phyloP scores from a whole-genome alignment of 2,113 vertebrate genomes.

The Mesocricetus auratus region DNA sequence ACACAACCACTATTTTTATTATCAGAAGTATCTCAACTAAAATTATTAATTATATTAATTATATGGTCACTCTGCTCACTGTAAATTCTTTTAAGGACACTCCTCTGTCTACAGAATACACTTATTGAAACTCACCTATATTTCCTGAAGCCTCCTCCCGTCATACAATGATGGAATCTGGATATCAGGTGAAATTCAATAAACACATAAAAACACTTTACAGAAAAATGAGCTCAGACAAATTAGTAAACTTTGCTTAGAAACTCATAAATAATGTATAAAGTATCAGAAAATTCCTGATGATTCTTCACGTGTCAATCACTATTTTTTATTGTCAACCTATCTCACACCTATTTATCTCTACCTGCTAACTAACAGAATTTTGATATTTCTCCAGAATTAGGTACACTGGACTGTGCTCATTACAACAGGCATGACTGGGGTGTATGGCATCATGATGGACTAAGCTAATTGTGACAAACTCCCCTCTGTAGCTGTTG shows the following conservation, averaged over 20 bases:
- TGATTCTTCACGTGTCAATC: not conserved
- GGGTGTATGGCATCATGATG: not conserved
- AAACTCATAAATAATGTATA: not conserved
- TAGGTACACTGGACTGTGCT: not conserved
- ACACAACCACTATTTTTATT: not conserved
- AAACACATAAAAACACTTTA: not conserved
- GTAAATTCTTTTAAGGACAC: rapidly evolving
- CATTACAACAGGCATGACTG: not conserved
- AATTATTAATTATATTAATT: not conserved
- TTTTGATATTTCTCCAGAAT: not conserved
- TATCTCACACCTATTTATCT: not conserved
- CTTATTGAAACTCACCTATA: rapidly evolving
- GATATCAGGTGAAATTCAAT: not conserved
- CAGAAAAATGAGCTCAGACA: not conserved
- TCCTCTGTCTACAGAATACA: not conserved
- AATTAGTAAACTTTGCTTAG: not conserved
- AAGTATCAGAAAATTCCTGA: not conserved
- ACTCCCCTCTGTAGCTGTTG: not conserved
- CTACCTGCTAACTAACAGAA: not conserved
- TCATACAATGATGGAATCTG: not conserved
- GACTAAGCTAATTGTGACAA: not conserved
- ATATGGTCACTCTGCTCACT: not conserved
- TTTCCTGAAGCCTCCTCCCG: not conserved
- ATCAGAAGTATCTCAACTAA: not conserved
- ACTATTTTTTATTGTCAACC: not conserved